Percentiles rank a stretch among this genome's conserved stretches.
Conservation (phyloP, 1,140 invertebrate genomes). For the Pseudoatta argentina region DNA sequence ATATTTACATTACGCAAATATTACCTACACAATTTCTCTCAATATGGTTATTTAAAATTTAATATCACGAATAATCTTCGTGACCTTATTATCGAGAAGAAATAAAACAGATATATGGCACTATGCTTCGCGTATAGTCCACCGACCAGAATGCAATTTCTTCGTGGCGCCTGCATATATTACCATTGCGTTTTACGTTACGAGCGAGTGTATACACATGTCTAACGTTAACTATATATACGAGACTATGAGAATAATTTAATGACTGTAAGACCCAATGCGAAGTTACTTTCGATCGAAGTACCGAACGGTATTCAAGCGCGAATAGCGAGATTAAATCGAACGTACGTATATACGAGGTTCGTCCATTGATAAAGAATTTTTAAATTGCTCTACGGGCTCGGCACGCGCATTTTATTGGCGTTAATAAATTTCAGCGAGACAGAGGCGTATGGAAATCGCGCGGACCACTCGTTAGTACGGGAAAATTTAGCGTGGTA, state of each 20-base stretch:
- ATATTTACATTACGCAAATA: neutral
- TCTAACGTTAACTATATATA: constrained; percentile 22
- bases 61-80: constrained; percentile 54
- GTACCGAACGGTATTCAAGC: constrained; percentile 35
- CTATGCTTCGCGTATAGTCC: neutral
- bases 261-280: constrained; percentile 60
- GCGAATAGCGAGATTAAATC: constrained; percentile 68
- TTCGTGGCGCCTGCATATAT: constrained; percentile 75
- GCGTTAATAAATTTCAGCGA: constrained; percentile 64
- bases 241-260: constrained; percentile 67
- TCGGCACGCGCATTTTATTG: constrained; percentile 61
- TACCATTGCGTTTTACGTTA: constrained; percentile 66
- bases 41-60: constrained; percentile 30
- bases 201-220: constrained; percentile 18
- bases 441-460: constrained; percentile 9
- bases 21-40: neutral
- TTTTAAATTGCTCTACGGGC: constrained; percentile 8
- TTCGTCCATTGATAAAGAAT: constrained; percentile 62
- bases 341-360: constrained; percentile 62
- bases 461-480: constrained; percentile 38
- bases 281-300: constrained; percentile 64
- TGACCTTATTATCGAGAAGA: constrained; percentile 58
- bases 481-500: constrained; percentile 57
- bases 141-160: constrained; percentile 63
- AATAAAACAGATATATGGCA: constrained; percentile 52